These are phyloP conservation scores for Marasmarcha lunaedactyla DNA, from an alignment of 2,888 invertebrate genomes.

Conservation along the genomic window DNA sequence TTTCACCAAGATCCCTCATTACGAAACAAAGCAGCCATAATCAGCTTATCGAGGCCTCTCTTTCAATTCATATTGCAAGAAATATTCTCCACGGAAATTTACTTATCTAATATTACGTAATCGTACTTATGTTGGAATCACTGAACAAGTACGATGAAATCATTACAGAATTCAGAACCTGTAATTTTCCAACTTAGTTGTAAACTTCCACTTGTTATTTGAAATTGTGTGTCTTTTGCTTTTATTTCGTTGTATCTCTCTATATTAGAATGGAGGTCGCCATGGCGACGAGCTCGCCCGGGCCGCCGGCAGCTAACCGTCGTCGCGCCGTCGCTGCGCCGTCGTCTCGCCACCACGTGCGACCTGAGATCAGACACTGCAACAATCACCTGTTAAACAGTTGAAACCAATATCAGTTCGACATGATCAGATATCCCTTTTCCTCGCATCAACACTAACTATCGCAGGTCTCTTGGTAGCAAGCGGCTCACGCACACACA, in stretches of 20 bases:
- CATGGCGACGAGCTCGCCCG: conserved; percentile 42
- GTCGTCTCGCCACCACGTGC: background rate
- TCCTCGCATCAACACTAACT: conserved; percentile 6
- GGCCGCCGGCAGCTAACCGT: conserved; percentile 35
- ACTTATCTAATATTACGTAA: no score
- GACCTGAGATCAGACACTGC: conserved; percentile 39
- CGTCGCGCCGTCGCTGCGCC: background rate
- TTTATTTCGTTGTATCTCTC: conserved; percentile 33
- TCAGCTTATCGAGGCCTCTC: background rate
- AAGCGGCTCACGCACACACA: conserved; percentile 24
- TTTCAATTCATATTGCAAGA: no score
- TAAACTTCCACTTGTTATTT: background rate
- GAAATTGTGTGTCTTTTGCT: conserved; percentile 15
- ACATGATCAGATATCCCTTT: no score
- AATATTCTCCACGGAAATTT: no score
- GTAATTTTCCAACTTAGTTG: background rate
- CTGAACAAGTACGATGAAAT: no score
- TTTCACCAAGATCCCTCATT: conserved; percentile 20
- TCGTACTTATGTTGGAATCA: no score
- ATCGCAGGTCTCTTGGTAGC: conserved; percentile 15
- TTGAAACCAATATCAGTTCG: no score
- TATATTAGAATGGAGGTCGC: conserved; percentile 44
- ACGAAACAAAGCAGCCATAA: conserved; percentile 23
- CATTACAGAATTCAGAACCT: no score
- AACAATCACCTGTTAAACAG: no score